Base-by-base conservation (phyloP, 2,888 invertebrate genomes). In the Heterodera filipjevi region DNA sequence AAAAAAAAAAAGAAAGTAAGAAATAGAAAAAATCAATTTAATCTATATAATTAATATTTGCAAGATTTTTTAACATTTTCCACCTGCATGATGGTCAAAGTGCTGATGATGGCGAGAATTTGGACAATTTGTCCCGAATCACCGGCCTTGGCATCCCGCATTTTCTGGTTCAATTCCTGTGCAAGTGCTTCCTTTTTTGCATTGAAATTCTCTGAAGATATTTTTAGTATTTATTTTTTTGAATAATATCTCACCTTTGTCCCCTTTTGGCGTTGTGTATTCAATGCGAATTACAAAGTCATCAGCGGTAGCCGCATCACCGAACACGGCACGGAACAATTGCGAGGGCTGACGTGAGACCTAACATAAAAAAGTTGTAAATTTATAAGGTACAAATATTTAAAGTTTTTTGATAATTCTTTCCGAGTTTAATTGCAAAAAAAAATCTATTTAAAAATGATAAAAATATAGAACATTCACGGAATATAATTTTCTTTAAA, bases 271-370 rank as follows among this genome's bases (percentile, higher is more conserved):
- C 39, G 49, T 33, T n/a, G 5, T 33, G 59, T 35, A 72, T 44
- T 72, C 72, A 22, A 72, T 72, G 32, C 59, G 49, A 53, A 72
- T 53, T 53, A 44, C 72, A 72, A 72, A 72, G 39, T 72, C 72
- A 22, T 72, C 72, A 22, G 49, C 72, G 16, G 49, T 72, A 6
- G 59, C 72, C 14, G 49, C 59, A 22, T 72, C 72, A 14, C 72
- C 72, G 8, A 72, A 72, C 49, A 72, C 44, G 14, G 72, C 72
- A 14, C 59, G 59, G 32, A 72, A 72, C 59, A 72, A 27, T n/a
- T 72, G 72, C 3, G 72, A 72, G 32, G 44, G 72, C 49, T 59
- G 71, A 8, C 71, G 44, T 1, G n/a, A 8, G 1, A 27, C 27
- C 59, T 59, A 59, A 22, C 6, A 59, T 10, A 59, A 59, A 59